Conservation (phyloP, 2,888 invertebrate genomes). For the Drosophila greeni region DNA sequence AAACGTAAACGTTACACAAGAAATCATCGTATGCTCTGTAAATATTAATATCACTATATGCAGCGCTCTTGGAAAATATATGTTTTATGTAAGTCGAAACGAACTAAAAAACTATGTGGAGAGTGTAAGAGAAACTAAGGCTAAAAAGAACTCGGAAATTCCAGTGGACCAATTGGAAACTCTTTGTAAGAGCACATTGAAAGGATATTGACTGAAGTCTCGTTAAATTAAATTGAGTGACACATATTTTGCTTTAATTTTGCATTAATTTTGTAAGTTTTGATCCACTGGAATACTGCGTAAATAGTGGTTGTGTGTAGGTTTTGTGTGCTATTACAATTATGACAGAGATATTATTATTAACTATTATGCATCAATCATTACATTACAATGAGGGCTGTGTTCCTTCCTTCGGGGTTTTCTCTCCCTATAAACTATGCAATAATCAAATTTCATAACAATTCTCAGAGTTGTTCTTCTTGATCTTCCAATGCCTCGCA, state of each 20-base stretch:
- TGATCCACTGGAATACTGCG: conserved; percentile 12
- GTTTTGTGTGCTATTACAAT: conserved; percentile 37
- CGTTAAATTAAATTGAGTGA: too few species aligned
- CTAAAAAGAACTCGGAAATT: conserved; percentile 22
- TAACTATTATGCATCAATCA: conserved; percentile 32
- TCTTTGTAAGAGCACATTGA: neutral
- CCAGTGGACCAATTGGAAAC: neutral
- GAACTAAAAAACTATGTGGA: conserved; percentile 53
- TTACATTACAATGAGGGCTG: conserved; percentile 37
- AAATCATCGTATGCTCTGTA: conserved; percentile 57
- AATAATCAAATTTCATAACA: conserved; percentile 44
- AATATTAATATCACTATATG: conserved; percentile 72
- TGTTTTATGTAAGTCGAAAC: conserved; percentile 6
- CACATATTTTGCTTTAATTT: neutral
- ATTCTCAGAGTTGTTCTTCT: conserved; percentile 28
- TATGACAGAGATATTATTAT: conserved; percentile 31
- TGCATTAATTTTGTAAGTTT: neutral
- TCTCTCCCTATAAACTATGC: conserved; percentile 58
- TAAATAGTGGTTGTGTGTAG: conserved; percentile 9
- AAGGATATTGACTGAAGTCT: too few species aligned
- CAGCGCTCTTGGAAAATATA: conserved; percentile 63
- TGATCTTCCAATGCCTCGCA: conserved; percentile 7
- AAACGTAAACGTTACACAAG: conserved; percentile 50
- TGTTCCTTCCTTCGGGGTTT: neutral
- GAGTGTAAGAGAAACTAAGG: conserved; percentile 35